Base-by-base conservation (phyloP, 2,888 invertebrate species). In the Rutpela maculata region DNA sequence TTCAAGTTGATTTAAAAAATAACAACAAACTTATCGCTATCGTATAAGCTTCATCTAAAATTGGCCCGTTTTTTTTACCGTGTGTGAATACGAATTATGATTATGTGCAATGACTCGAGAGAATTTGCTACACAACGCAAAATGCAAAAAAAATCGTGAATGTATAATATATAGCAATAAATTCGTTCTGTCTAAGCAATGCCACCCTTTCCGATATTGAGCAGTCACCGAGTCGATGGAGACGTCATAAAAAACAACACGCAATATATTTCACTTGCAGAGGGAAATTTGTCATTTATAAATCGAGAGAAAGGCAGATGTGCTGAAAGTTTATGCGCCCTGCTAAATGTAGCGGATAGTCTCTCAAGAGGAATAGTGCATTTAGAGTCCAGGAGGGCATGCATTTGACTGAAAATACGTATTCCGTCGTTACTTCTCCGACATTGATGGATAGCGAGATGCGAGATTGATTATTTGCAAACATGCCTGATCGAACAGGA, bases 391-490 rank as follows among this genome's bases (percentile, higher is more conserved):
- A 50, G 11, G 31, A 15, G 59, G 19, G 11, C 19, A 18, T 15
- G 59, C 18, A 59, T 18, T 19, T 35, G 11, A 18, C 65, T 19
- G 12, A n/a, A 67, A 67, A 67, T 55, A 31, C 67, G 67, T 56
- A 67, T 22, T 55, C 11, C 67, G 69, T 57, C 59, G 69, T 59
- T 59, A 10, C 59, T 22, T 59, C 19, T 59, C 38, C 56, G 79
- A 79, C 79, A 60, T 79, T 79, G 79, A 79, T 79, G 77, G 79
- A 79, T 79, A 43, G 63, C 66, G 62, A 15, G 66, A 62, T 60
- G 75, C 56, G 63, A 79, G 79, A 79, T 79, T 79, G 79, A 79
- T 79, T 79, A 79, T 79, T 79, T 79, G 74, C 79, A 79, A 79
- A 73, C 77, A 78, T 69, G 79, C 31, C 55, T 26, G 60, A 31